Evolutionary conservation across 2,888 invertebrate species (phyloP).

Genomic region (Steromphala cineraria): DNA sequence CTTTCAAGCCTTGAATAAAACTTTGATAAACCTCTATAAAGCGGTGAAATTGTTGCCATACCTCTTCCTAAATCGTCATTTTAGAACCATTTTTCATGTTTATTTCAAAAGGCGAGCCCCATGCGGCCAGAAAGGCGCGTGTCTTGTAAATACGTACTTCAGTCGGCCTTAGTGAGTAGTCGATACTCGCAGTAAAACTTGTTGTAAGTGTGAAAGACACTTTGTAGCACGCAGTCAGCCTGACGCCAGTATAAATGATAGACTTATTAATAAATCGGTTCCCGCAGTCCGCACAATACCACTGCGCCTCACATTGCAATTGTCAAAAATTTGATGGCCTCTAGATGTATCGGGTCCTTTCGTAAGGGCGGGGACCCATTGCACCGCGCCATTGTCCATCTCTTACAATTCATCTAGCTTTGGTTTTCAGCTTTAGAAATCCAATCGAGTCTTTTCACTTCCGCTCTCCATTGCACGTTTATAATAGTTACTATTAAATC

Average conservation of each 20-base stretch:
- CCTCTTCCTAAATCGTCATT: slow-evolving; percentile 15
- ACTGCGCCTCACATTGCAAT: slow-evolving; percentile 9
- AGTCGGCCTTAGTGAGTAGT: not conserved
- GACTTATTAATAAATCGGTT: slow-evolving; percentile 17
- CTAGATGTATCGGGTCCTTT: not conserved
- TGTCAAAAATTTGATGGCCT: slow-evolving; percentile 17
- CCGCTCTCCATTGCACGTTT: slow-evolving; percentile 8
- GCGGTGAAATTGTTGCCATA: slow-evolving; percentile 10
- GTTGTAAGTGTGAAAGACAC: not conserved
- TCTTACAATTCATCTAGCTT: not conserved
- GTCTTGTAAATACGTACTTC: not conserved
- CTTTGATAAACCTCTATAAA: slow-evolving; percentile 4
- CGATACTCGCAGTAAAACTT: not conserved
- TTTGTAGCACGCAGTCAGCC: slow-evolving; percentile 1
- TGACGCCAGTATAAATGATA: slow-evolving; percentile 9
- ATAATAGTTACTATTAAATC: slow-evolving; percentile 18
- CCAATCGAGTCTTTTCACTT: slow-evolving; percentile 19
- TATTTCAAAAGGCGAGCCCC: not conserved
- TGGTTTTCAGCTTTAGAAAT: slow-evolving; percentile 6
- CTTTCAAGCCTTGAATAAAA: not conserved
- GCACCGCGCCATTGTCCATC: not conserved
- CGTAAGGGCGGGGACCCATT: not conserved
- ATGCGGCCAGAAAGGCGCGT: not conserved
- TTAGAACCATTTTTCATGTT: slow-evolving; percentile 16
- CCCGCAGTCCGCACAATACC: not conserved